phyloP scores from a whole-genome alignment of 2,797 vertebrate species.

The Pseudopleuronectes americanus region DNA sequence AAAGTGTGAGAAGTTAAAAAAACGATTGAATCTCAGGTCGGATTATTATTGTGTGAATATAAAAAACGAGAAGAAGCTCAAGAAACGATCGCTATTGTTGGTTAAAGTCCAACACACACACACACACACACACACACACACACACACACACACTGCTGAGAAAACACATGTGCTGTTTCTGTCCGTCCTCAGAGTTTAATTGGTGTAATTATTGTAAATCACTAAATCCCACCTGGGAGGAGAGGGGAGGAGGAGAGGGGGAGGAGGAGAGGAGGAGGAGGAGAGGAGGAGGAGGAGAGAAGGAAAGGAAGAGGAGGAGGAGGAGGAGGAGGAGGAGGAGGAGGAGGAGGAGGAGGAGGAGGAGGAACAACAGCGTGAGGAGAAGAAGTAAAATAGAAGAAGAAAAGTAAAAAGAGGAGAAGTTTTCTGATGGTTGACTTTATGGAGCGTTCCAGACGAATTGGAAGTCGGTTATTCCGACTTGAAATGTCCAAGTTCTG shows the following conservation, averaged over 20 bases:
- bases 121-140: conserved; percentile 20
- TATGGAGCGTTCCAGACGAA: no score
- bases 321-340: not conserved
- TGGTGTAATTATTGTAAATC: conserved; percentile 50
- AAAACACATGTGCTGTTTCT: conserved; percentile 26
- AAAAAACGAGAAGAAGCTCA: conserved; percentile 20
- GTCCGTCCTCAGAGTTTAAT: conserved; percentile 37
- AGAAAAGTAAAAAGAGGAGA: no score
- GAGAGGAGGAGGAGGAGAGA: not conserved
- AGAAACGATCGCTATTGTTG: conserved; percentile 31
- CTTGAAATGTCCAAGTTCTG: no score
- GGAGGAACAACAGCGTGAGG: not conserved
- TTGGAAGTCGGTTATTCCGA: no score
- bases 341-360: no score
- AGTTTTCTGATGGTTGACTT: no score
- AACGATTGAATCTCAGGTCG: not conserved
- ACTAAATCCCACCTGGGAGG: conserved; percentile 39
- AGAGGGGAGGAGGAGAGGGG: not conserved
- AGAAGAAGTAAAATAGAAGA: not conserved
- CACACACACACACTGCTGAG: conserved; percentile 12
- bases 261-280: not conserved
- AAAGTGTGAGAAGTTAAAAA: not conserved
- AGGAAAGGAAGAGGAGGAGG: not conserved
- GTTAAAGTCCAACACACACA: conserved; percentile 11
- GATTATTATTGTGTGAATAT: conserved; percentile 12